A percentile compares a stretch with the other conserved stretches of the same genome.
Conservation (phyloP, 2,113 vertebrate genomes). For the Xenotilapia flavipinnis region DNA sequence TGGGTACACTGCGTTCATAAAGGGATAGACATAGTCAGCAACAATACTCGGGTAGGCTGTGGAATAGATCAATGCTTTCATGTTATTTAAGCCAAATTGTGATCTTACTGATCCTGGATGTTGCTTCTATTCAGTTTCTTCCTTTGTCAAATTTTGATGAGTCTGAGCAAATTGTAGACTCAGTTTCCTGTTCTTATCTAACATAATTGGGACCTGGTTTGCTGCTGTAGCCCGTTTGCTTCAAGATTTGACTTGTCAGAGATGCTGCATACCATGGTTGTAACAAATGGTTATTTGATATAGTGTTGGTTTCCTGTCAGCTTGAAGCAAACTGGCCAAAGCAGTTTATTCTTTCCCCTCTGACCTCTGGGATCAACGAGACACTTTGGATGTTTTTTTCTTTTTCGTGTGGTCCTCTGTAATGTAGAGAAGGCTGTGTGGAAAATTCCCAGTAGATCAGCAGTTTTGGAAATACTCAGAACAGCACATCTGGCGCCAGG, state of each 20-base stretch:
- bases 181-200: neutral
- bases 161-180: neutral
- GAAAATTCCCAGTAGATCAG: neutral
- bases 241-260: neutral
- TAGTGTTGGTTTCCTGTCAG: neutral
- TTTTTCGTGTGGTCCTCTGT: neutral
- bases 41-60: neutral
- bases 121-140: neutral
- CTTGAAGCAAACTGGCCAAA: neutral
- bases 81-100: neutral
- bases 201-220: neutral
- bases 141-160: neutral
- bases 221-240: neutral
- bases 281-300: neutral
- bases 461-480: neutral
- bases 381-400: neutral
- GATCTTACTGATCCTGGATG: rapidly evolving
- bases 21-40: neutral
- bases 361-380: neutral
- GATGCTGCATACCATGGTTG: neutral
- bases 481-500: neutral
- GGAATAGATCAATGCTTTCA: neutral
- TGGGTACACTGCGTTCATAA: neutral
- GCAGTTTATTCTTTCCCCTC: neutral
- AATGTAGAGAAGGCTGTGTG: neutral